Evolutionary conservation across 2,113 vertebrate genomes (phyloP).

Genomic region (Stegastes partitus): DNA sequence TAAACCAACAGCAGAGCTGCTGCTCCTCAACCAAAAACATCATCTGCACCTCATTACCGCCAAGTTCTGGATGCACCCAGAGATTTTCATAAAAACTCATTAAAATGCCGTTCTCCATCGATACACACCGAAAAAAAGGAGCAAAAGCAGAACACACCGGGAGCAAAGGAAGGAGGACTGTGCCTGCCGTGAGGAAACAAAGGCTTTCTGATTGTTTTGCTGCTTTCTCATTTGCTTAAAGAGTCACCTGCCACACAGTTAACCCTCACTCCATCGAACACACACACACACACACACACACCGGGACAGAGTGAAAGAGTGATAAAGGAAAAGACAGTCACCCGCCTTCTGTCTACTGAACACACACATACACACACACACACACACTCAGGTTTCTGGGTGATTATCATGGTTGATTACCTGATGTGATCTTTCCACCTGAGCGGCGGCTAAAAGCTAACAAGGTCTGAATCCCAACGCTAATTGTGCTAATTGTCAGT

Average conservation of each 20-base stretch:
- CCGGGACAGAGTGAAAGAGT: too few species aligned
- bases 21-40: constrained; percentile 58
- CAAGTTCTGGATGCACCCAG: constrained; percentile 56
- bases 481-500: constrained; percentile 77
- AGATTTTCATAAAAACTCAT: constrained; percentile 67
- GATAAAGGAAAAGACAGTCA: not conserved
- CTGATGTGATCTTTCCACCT: constrained; percentile 79
- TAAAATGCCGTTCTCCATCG: constrained; percentile 79
- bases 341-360: not conserved
- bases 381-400: constrained; percentile 12
- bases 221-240: constrained; percentile 41
- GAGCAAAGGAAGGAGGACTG: constrained; percentile 12
- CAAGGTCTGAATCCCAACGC: constrained; percentile 65
- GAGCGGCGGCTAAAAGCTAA: constrained; percentile 74
- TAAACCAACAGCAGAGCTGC: constrained; percentile 33
- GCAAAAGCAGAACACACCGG: not conserved
- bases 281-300: constrained; percentile 4
- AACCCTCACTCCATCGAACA: constrained; percentile 15
- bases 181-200: constrained; percentile 15
- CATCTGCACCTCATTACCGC: constrained; percentile 62
- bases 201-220: constrained; percentile 31
- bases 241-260: constrained; percentile 30
- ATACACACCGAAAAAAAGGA: constrained; percentile 48
- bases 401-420: constrained; percentile 78
- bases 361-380: constrained; percentile 14